Base-by-base conservation (phyloP, 2,113 vertebrate species). In the Oostethus manadensis region DNA sequence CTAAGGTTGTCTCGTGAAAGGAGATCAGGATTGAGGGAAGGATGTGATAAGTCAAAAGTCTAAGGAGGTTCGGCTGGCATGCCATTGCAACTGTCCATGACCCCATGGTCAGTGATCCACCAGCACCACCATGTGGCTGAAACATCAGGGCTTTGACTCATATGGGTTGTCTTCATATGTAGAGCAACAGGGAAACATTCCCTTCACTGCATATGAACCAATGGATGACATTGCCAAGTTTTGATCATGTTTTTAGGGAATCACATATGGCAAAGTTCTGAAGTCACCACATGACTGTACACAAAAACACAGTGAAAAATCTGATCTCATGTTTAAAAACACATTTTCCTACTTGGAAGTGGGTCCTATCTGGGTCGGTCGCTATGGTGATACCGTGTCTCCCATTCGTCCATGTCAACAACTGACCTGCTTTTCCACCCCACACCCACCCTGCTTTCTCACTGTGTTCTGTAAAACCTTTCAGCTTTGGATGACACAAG, bases 51-150 rank as follows among this genome's bases (percentile, higher is more conserved):
- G 79, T 77, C 73, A 84, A 56, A 17, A 73, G 55, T 33, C 22
- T 42, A 76, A 64, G 59, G 64, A 59, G 69, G 64, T 2, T 4
- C 23, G 17, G 16, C 3, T 9, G 51, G 29, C 8, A 13, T 21
- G 46, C 10, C 13, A 21, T 40, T 40, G 53, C 57, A 62, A 65
- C 57, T 40, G 66, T 23, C 55, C 33, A 58, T 67, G 55, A 51
- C 33, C 55, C 8, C 8, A 14, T n/a, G 26, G 74, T 88, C 73
- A 83, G 44, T 33, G 87, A 90, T 88, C 86, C 90, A 88, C 84
- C 61, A 93, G 90, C 89, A 89, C 93, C 93, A 91, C 86, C 93
- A 84, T 87, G 91, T 92, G 93, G 81, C 46, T 4, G 61, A 64
- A 40, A 64, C 11, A 13, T 23, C 48, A 23, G 45, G 55, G 29